Evolutionary conservation across 2,797 vertebrate genomes (phyloP), one percentile per base, ranked within the genome.

Genomic region (Steatocranus sp.): DNA sequence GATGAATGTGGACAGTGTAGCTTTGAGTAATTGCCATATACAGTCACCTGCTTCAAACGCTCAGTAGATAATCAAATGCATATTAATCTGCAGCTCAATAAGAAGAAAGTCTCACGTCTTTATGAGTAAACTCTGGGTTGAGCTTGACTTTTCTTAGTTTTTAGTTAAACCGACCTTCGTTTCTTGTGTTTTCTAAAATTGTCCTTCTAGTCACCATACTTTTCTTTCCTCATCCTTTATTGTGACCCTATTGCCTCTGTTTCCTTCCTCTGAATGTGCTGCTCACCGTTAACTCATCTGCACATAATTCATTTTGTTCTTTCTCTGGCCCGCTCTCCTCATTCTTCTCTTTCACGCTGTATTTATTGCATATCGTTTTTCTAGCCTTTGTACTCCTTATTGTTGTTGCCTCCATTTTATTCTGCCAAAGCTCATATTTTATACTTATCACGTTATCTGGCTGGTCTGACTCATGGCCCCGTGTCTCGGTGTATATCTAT

Each of bases 391-490:
- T 74, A 14, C 68, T 38, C 36, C 63, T 54, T 54, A 36, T 76
- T 38, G 53, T 74, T 86, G 74, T 8, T n/a, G 41, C 66, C 75
- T 80, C 51, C 23, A 14, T 78, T 83, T 89, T 85, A 51, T 81
- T 66, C 25, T 4, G 2, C 73, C 54, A 6, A 76, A 79, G 50
- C 88, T 87, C 77, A 70, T 88, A 86, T 86, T 80, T 85, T 79
- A 75, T 73, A 74, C 48, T 77, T 78, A 78, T 89, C 78, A 30
- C n/a, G n/a, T 85, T 83, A 89, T 93, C 81, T 70, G 27, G 53
- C 56, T 25, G 23, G 18, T 78, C 12, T 77, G 83, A 88, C 81
- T 91, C 79, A 82, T 5, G 50, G 49, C 5, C 27, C 41, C 18
- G 15, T 56, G 53, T 79, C 34, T 50, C 25, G 38, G 17, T 48